Base-by-base conservation (phyloP, 1,140 invertebrate species). In the Euschistus heros region DNA sequence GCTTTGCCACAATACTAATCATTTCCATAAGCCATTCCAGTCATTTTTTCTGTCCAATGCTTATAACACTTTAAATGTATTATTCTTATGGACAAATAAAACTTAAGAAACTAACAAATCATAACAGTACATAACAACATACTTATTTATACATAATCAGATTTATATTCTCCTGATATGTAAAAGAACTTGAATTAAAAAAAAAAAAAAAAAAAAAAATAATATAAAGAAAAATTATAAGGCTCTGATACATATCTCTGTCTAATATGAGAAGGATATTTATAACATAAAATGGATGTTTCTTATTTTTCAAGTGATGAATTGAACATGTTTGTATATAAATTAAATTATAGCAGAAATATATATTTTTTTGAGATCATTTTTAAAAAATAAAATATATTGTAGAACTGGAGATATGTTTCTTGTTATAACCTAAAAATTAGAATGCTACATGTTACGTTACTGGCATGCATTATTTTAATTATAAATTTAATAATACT, bases 401-500 rank as follows among this genome's bases (percentile, higher is more conserved):
- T 42, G 42, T 61, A 61, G 42, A 61, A 61, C 59, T 61, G 59
- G 59, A 61, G 59, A 61, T 61, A 61, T 61, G 59, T 61, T 20
- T 44, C 22, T 17, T 44, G 14, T 44, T 20, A 22, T 61, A 44
- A 42, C 37, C 59, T 61, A 37, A 61, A 20, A 61, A 44, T 61
- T 61, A 61, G 30, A 42, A 17, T 44, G 59, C 59, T 61, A 61
- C n/a, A 42, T 44, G 59, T 61, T 61, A 61, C 22, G n/a, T 37
- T 61, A 37, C 18, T 44, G 15, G 59, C 59, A 61, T 61, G 59
- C 59, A 61, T 42, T 61, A 61, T 57, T 57, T 44, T 61, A 61
- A 24, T 61, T 61, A 61, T 44, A 61, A 61, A 61, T 61, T 61
- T 61, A 61, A 61, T 61, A 61, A 61, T 61, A 61, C 59, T 61